A percentile compares a stretch with the other conserved stretches of the same genome.
Evolutionary conservation across 92 coral and sea anemone genomes (phyloP).

Genomic region (Blastomussa wellsi): DNA sequence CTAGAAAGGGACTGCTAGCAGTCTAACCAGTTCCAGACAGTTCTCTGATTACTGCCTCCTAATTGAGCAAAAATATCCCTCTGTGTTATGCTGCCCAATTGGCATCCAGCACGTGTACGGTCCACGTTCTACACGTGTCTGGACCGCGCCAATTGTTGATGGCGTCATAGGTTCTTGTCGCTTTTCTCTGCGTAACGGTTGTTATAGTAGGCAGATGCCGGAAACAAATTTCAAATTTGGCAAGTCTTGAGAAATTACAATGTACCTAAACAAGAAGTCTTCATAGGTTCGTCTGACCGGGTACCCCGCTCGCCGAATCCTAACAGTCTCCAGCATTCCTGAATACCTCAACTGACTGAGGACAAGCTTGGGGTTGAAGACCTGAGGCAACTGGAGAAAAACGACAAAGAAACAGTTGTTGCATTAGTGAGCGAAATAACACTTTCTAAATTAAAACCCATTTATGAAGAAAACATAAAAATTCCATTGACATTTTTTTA

Average conservation of each 20-base stretch:
- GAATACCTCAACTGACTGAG: constrained; percentile 91
- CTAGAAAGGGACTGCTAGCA: too few relatives aligned
- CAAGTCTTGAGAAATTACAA: not conserved
- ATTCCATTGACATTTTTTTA: too few relatives aligned
- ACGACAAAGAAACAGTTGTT: not conserved
- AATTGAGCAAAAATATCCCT: too few relatives aligned
- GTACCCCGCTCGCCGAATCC: constrained; percentile 94
- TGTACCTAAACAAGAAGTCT: constrained; percentile 92
- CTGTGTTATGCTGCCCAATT: too few relatives aligned
- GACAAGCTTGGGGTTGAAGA: constrained; percentile 87
- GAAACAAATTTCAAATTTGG: not conserved
- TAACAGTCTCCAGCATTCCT: constrained; percentile 97
- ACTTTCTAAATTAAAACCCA: too few relatives aligned
- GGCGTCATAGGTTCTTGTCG: not conserved
- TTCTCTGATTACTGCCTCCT: too few relatives aligned
- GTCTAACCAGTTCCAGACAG: too few relatives aligned
- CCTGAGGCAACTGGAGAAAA: constrained; percentile 69
- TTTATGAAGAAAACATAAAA: too few relatives aligned
- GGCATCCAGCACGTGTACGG: too few relatives aligned
- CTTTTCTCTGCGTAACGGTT: not conserved
- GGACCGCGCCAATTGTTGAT: too few relatives aligned
- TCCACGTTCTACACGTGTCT: too few relatives aligned
- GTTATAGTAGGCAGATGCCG: not conserved
- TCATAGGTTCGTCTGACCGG: constrained; percentile 85
- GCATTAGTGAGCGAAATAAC: not conserved